Base-by-base conservation (phyloP, 2,888 invertebrate species). In the Tinea pellionella region DNA sequence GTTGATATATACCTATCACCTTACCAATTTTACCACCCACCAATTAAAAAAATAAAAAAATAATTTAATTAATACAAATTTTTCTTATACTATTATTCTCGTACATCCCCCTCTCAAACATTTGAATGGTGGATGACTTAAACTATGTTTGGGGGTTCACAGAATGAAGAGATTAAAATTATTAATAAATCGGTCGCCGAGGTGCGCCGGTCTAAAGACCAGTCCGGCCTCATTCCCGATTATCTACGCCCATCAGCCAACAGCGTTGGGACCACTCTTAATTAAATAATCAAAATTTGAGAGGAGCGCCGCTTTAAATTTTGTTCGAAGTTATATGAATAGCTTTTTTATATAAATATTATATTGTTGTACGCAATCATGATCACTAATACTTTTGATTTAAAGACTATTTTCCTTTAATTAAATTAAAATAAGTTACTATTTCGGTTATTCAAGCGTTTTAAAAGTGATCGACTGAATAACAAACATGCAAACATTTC, bases 151-250 rank as follows among this genome's bases (percentile, higher is more conserved):
- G n/a, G 37, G n/a, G 61, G 61, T 61, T 61, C 61, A 59, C 37
- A 64, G 67, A 75, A 78, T 77, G 71, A 76, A 77, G 79, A 80
- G 79, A 80, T 81, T 78, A 80, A 77, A 74, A 76, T 73, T 72
- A 74, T 72, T 73, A 73, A 70, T 37, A 37, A 37, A 37, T 37
- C 37, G 37, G 37, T 37, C 37, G 37, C 37, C 11, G 9, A 12
- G n/a, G 37, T 37, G 37, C 37, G 37, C 37, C 37, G 32, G 57
- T 67, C 65, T 61, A 62, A 61, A 63, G 68, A 73, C 80, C 74
- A 68, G 78, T 73, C 68, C 65, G 63, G 64, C 78, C 65, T 74
- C 83, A 81, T 82, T 81, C 80, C 80, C 69, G 77, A 84, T 85
- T 83, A 77, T 78, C 70, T 69, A 82, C 80, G 84, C 71, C 63